These are phyloP conservation scores for Hippopotamus amphibius DNA, from an alignment of 2,113 vertebrate species.

Conservation along the genomic window DNA sequence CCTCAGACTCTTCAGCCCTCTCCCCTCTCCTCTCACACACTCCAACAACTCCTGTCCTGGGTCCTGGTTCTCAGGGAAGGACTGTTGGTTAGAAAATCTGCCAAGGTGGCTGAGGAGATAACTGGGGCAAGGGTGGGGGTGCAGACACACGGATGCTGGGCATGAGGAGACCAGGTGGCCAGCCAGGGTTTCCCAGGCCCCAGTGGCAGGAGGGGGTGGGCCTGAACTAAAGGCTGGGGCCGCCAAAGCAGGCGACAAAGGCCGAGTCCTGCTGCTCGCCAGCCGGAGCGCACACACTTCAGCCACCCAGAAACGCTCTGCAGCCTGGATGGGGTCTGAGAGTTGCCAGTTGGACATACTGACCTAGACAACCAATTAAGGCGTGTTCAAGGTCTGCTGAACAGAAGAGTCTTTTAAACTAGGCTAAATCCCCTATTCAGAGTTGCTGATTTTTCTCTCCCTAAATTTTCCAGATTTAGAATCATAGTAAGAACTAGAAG, in stretches of 20 bases:
- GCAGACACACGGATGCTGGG: constrained; percentile 37
- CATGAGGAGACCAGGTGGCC: constrained; percentile 76
- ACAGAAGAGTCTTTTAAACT: constrained; percentile 60
- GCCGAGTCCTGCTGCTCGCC: constrained; percentile 75
- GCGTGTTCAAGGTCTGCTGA: constrained; percentile 72
- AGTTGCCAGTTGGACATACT: constrained; percentile 75
- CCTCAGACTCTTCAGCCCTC: neutral
- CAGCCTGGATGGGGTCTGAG: constrained; percentile 59
- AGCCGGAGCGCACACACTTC: constrained; percentile 51
- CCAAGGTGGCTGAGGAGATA: constrained; percentile 22
- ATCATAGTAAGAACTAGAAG: constrained; percentile 43
- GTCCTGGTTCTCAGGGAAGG: constrained; percentile 37
- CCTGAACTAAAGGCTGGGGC: constrained; percentile 61
- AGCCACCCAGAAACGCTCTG: constrained; percentile 36
- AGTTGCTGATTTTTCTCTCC: constrained; percentile 49
- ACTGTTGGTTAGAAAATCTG: constrained; percentile 63
- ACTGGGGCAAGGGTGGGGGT: constrained; percentile 53
- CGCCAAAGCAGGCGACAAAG: constrained; percentile 26
- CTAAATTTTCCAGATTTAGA: constrained; percentile 50
- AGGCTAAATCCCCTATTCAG: constrained; percentile 52
- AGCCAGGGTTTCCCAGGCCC: constrained; percentile 74
- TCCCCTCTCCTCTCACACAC: neutral
- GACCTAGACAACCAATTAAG: constrained; percentile 80
- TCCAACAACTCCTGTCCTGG: neutral
- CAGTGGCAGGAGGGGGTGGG: constrained; percentile 60